phyloP scores from a whole-genome alignment of 2,113 vertebrate species.

The Esox niger region DNA sequence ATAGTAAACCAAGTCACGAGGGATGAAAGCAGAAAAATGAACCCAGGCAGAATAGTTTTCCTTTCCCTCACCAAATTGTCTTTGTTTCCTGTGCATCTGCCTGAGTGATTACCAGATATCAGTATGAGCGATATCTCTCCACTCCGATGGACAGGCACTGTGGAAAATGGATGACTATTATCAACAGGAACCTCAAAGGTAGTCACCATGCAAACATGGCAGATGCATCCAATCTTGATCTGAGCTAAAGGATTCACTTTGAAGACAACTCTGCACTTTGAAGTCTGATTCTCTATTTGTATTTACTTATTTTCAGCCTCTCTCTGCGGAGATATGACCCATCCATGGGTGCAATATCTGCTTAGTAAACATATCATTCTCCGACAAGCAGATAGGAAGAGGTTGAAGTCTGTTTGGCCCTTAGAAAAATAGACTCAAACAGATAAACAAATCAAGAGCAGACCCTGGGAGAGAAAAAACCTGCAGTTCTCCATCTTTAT shows the following conservation, averaged over 20 bases:
- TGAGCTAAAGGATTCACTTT: slow-evolving; percentile 41
- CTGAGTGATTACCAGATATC: slow-evolving; percentile 56
- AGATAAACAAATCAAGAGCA: slow-evolving; percentile 46
- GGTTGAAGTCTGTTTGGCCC: slow-evolving; percentile 34
- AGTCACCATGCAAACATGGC: slow-evolving; percentile 41
- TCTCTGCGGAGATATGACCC: slow-evolving; percentile 29
- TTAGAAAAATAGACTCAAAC: slow-evolving; percentile 34
- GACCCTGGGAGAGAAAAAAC: slow-evolving; percentile 26
- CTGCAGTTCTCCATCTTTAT: slow-evolving; percentile 32
- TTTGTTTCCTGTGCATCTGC: slow-evolving; percentile 43
- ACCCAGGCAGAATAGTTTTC: slow-evolving; percentile 43
- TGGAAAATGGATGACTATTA: slow-evolving; percentile 54
- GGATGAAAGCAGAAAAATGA: slow-evolving; percentile 36
- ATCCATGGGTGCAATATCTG: slow-evolving; percentile 23
- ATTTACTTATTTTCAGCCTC: slow-evolving; percentile 15
- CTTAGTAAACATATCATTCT: slow-evolving; percentile 47
- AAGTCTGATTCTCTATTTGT: slow-evolving; percentile 23
- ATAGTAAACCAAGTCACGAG: slow-evolving; percentile 43
- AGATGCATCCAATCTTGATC: slow-evolving; percentile 41
- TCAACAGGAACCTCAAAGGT: slow-evolving; percentile 48
- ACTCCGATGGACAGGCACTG: slow-evolving; percentile 40
- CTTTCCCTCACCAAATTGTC: slow-evolving; percentile 48
- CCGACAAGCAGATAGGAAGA: slow-evolving; percentile 39
- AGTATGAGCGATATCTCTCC: slow-evolving; percentile 36
- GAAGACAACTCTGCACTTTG: slow-evolving; percentile 24